phyloP scores from a whole-genome alignment of 2,888 invertebrate genomes.

The Cheilosia variabilis region DNA sequence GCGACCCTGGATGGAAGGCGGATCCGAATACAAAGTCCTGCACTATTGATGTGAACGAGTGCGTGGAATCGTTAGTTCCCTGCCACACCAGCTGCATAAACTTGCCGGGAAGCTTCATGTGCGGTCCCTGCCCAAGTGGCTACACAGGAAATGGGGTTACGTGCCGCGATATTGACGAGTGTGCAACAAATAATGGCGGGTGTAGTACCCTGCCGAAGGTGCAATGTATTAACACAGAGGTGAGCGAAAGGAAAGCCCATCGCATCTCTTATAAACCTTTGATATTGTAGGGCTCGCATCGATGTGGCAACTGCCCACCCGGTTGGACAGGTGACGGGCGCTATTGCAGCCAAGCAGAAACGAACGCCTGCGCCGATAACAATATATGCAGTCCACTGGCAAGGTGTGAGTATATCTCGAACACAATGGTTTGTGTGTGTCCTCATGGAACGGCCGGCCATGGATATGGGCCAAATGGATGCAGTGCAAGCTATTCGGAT shows the following conservation, averaged over 20 bases:
- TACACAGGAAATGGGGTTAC: conserved; percentile 94
- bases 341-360: conserved; percentile 85
- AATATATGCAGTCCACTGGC: conserved; percentile 91
- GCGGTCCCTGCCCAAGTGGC: conserved; percentile 94
- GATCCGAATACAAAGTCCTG: conserved; percentile 89
- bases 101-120: conserved; percentile 93
- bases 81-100: conserved; percentile 95
- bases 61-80: conserved; percentile 87
- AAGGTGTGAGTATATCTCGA: conserved; percentile 89
- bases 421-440: conserved; percentile 90
- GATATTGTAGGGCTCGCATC: conserved; percentile 88
- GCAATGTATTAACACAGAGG: conserved; percentile 93
- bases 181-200: conserved; percentile 92
- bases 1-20: conserved; percentile 93
- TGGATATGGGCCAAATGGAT: conserved; percentile 92
- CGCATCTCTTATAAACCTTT: neutral
- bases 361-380: conserved; percentile 79
- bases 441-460: conserved; percentile 91
- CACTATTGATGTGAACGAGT: conserved; percentile 94
- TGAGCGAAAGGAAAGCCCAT: conserved; percentile 77
- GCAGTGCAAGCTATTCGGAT: conserved; percentile 83
- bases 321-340: conserved; percentile 94
- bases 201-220: conserved; percentile 93
- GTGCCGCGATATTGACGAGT: conserved; percentile 96
- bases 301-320: conserved; percentile 94